These are phyloP conservation scores for Bombyx mandarina DNA, from an alignment of 1,140 invertebrate species.

Conservation along the genomic window DNA sequence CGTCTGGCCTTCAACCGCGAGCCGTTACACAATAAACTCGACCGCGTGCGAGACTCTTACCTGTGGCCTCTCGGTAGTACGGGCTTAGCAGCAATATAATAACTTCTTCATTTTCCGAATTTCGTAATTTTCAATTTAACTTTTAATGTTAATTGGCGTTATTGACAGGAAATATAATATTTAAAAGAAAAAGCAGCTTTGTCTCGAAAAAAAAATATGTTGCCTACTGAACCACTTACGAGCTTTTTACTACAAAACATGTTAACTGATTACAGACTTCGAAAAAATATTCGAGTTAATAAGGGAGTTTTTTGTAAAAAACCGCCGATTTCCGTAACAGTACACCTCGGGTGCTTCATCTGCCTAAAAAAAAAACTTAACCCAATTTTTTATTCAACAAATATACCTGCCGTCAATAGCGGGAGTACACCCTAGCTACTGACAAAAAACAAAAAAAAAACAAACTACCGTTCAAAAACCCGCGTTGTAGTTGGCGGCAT, in stretches of 20 bases:
- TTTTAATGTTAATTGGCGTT: too few relatives aligned
- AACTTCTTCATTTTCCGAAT: too few relatives aligned
- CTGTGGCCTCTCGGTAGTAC: too few relatives aligned
- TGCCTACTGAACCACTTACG: constrained; percentile 5
- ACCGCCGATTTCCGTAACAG: constrained; percentile 57
- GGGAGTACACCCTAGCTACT: constrained; percentile 32
- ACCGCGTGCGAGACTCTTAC: too few relatives aligned
- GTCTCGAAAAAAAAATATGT: constrained; percentile 2
- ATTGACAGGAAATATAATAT: too few relatives aligned
- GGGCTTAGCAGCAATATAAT: too few relatives aligned
- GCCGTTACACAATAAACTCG: too few relatives aligned
- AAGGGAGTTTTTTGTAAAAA: constrained; percentile 52
- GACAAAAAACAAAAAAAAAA: constrained; percentile 21
- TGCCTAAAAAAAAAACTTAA: constrained; percentile 58
- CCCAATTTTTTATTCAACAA: constrained; percentile 56
- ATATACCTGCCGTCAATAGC: constrained; percentile 54
- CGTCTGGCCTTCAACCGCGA: constrained; percentile 42
- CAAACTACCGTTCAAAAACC: constrained; percentile 15
- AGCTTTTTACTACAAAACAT: constrained; percentile 32
- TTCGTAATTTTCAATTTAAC: too few relatives aligned
- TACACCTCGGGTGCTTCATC: constrained; percentile 51
- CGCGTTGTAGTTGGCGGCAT: constrained; percentile 21
- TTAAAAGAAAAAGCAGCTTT: neutral
- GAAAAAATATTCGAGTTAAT: constrained; percentile 42
- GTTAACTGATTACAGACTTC: constrained; percentile 43